Evolutionary conservation across 1,140 invertebrate genomes (phyloP).

Genomic region (Drosophila dunni): DNA sequence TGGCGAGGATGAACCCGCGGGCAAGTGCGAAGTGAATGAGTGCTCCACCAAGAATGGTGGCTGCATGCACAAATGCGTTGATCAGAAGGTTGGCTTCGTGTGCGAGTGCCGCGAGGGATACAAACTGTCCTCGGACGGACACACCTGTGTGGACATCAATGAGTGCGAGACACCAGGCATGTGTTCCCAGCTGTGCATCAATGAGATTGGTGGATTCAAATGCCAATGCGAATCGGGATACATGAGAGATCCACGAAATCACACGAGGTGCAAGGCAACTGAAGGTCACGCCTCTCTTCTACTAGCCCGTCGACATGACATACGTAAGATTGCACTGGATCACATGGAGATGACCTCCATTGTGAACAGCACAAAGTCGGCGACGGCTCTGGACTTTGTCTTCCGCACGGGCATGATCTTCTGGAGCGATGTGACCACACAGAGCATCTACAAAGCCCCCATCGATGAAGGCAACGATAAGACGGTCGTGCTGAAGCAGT

Average conservation of each 20-base stretch:
- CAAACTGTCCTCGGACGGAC: slow-evolving; percentile 88
- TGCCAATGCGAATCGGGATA: slow-evolving; percentile 96
- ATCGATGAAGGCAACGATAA: slow-evolving; percentile 95
- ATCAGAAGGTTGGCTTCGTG: slow-evolving; percentile 90
- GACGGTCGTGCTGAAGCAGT: slow-evolving; percentile 91
- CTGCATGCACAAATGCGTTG: slow-evolving; percentile 93
- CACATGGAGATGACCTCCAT: slow-evolving; percentile 95
- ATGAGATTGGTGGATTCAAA: slow-evolving; percentile 96
- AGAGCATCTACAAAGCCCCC: slow-evolving; percentile 97
- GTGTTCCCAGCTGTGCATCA: slow-evolving; percentile 97
- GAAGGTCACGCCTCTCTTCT: slow-evolving; percentile 94
- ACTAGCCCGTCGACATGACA: slow-evolving; percentile 93
- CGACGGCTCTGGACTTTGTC: slow-evolving; percentile 95
- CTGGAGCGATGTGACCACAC: slow-evolving; percentile 96
- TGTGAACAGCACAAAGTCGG: slow-evolving; percentile 93
- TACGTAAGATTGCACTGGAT: slow-evolving; percentile 95
- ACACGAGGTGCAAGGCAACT: slow-evolving; percentile 93
- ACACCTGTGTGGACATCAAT: slow-evolving; percentile 94
- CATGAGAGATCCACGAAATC: slow-evolving; percentile 91
- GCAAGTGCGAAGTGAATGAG: slow-evolving; percentile 91
- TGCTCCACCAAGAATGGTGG: slow-evolving; percentile 92
- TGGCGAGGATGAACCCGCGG: slow-evolving; percentile 91
- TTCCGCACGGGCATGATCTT: slow-evolving; percentile 96
- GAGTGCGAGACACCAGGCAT: slow-evolving; percentile 95
- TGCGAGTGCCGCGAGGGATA: slow-evolving; percentile 92